A percentile compares a stretch with the other conserved stretches of the same genome.
phyloP scores from a whole-genome alignment of 2,888 invertebrate genomes.

The Leptothorax acervorum region DNA sequence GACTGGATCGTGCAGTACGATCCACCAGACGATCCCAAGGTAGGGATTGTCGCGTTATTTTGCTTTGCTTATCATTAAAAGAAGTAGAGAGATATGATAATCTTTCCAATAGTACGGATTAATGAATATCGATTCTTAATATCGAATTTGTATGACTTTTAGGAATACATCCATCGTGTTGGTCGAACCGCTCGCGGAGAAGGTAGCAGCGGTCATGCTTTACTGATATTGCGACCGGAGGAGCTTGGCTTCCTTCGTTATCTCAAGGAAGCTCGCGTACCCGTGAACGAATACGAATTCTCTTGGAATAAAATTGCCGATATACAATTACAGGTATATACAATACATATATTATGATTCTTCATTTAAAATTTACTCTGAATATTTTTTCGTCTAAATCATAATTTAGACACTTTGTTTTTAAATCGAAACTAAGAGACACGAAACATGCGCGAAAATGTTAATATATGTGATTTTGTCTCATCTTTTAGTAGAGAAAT shows the following conservation, averaged over 20 bases:
- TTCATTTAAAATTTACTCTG: not conserved
- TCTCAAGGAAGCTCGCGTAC: constrained; percentile 96
- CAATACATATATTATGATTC: not conserved
- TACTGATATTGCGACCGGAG: constrained; percentile 96
- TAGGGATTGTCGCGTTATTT: not conserved
- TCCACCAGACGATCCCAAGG: constrained; percentile 99
- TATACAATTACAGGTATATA: constrained; percentile 95
- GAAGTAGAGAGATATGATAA: not conserved
- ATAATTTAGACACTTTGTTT: not conserved
- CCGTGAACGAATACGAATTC: constrained; percentile 98
- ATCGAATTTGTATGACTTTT: not conserved
- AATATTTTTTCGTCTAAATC: not conserved
- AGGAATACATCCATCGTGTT: constrained; percentile 90
- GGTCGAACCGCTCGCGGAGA: constrained; percentile 93
- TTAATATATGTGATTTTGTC: not conserved
- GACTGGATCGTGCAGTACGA: constrained; percentile 99
- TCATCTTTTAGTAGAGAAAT: constrained; percentile 33
- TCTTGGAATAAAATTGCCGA: constrained; percentile 99
- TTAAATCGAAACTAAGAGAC: not conserved
- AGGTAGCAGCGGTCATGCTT: constrained; percentile 96
- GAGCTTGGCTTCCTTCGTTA: constrained; percentile 98
- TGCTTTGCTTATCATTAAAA: not conserved
- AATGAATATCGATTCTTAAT: not conserved
- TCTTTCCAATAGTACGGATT: not conserved
- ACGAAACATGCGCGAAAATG: not conserved